Conservation (phyloP, 2,888 invertebrate genomes). For the Epiblema foenella region DNA sequence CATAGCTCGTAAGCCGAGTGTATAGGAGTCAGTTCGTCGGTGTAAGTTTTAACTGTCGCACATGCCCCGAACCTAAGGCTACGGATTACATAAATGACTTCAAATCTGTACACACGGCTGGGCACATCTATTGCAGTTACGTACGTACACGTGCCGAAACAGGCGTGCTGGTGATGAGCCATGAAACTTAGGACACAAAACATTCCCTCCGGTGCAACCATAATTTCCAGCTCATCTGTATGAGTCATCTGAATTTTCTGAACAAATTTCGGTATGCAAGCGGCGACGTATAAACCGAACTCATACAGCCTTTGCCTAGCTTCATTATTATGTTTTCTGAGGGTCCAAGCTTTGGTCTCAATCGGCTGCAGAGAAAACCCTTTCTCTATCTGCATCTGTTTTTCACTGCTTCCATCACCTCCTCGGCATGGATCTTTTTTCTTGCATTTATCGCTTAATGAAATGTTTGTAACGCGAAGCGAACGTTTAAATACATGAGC, state of each 20-base stretch:
- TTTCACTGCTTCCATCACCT: constrained; percentile 36
- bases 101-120: constrained; percentile 69
- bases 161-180: constrained; percentile 71
- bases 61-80: constrained; percentile 66
- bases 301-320: constrained; percentile 70
- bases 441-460: constrained; percentile 6
- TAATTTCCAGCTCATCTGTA: constrained; percentile 71
- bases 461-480: constrained; percentile 15
- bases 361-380: constrained; percentile 65
- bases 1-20: constrained; percentile 67
- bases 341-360: constrained; percentile 57
- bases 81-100: constrained; percentile 67
- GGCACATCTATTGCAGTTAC: constrained; percentile 76
- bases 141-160: constrained; percentile 65
- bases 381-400: constrained; percentile 52
- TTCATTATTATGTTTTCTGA: constrained; percentile 67
- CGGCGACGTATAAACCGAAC: constrained; percentile 74
- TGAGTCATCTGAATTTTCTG: constrained; percentile 76
- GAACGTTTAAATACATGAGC: constrained; percentile 32
- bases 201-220: constrained; percentile 71
- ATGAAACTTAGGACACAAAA: constrained; percentile 68
- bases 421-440: not conserved
- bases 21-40: constrained; percentile 74
- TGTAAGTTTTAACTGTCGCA: constrained; percentile 71
- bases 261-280: constrained; percentile 75